Conservation (phyloP, 2,888 invertebrate genomes). For the Julus scanicus region DNA sequence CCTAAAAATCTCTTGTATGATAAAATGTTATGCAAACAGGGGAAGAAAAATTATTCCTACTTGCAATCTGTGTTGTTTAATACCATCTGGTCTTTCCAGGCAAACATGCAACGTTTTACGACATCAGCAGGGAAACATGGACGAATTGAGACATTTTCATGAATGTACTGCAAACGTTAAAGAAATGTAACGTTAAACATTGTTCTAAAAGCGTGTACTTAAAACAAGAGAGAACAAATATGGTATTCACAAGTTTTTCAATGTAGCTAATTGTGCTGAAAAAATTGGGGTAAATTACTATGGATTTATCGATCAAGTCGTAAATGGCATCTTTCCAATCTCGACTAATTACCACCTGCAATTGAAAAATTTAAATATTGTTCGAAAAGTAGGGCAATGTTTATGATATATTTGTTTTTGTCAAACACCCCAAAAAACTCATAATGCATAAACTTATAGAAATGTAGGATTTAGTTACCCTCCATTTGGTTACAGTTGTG, state of each 20-base stretch:
- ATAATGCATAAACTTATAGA: too few relatives aligned
- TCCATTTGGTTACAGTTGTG: background rate
- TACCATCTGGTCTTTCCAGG: background rate
- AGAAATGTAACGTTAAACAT: background rate
- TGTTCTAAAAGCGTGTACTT: background rate
- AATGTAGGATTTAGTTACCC: too few relatives aligned
- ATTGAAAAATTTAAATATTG: too few relatives aligned
- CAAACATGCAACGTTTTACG: background rate
- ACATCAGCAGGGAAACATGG: background rate
- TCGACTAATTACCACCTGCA: background rate
- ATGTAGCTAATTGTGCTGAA: background rate
- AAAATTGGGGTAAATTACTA: background rate
- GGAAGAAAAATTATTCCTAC: background rate
- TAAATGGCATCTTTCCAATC: constrained; percentile 22
- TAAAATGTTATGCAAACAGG: too few relatives aligned
- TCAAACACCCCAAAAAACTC: too few relatives aligned
- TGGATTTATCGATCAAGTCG: too few relatives aligned
- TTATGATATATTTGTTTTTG: too few relatives aligned
- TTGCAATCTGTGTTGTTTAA: background rate
- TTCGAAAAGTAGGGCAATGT: too few relatives aligned
- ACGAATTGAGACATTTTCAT: constrained; percentile 42
- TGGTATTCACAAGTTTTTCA: background rate
- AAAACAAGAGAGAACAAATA: background rate
- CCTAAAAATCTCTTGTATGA: too few relatives aligned
- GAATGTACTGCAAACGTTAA: background rate